A percentile compares a stretch with the other conserved stretches of the same genome.
phyloP scores from a whole-genome alignment of 2,113 vertebrate species.

The Rhagologus leucostigma region DNA sequence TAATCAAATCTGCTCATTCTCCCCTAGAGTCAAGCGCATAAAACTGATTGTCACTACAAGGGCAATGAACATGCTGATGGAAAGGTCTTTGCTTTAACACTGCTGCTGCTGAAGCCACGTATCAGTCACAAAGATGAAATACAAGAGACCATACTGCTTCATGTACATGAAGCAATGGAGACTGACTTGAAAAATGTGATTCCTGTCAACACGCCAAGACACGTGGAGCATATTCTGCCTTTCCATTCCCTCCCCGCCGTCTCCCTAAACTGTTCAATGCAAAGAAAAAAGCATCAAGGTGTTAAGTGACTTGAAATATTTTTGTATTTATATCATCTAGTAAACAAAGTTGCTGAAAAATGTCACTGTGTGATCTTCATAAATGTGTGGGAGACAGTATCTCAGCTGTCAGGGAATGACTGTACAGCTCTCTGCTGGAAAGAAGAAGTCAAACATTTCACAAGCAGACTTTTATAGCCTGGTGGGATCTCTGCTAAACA shows the following conservation, averaged over 20 bases:
- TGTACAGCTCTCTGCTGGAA: conserved; percentile 23
- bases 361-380: not conserved
- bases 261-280: not conserved
- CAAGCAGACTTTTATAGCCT: not conserved
- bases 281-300: not conserved
- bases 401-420: conserved; percentile 38
- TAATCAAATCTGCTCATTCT: not conserved
- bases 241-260: not conserved
- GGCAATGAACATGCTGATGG: not conserved
- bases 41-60: not conserved
- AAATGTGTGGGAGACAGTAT: not conserved
- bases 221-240: not conserved
- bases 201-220: not conserved
- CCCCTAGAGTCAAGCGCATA: not conserved
- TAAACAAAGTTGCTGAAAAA: conserved; percentile 48
- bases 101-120: not conserved
- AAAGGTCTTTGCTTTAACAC: not conserved
- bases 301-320: not conserved
- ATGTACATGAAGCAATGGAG: not conserved
- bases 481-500: not conserved
- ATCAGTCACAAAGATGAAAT: not conserved
- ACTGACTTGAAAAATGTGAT: not conserved
- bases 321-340: conserved; percentile 21
- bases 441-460: not conserved
- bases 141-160: not conserved